Evolutionary conservation across 1,140 invertebrate species (phyloP).

Genomic region (Halyomorpha halys): DNA sequence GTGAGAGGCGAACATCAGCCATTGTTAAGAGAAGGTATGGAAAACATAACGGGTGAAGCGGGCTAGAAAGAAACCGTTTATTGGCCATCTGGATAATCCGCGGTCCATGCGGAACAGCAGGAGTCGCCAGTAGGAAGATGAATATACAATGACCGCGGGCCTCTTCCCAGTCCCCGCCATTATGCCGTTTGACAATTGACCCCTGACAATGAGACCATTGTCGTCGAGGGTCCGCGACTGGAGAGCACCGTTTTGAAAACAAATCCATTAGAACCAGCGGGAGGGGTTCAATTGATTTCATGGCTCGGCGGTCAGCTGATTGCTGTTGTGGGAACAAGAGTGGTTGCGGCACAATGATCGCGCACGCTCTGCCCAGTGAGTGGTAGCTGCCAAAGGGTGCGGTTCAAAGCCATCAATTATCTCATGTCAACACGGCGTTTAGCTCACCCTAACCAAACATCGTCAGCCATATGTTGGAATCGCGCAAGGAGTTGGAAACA

Average conservation of each 20-base stretch:
- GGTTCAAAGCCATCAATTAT: neutral
- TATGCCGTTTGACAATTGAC: neutral
- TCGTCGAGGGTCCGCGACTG: neutral
- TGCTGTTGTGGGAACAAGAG: neutral
- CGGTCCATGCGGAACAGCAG: neutral
- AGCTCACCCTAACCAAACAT: neutral
- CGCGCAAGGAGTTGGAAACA: neutral
- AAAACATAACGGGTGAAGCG: no score
- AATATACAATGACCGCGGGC: neutral
- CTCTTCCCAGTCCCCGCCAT: neutral
- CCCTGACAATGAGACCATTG: neutral
- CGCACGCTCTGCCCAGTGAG: neutral
- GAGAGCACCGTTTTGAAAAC: neutral
- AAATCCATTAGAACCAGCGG: constrained; percentile 1
- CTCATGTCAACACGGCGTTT: neutral
- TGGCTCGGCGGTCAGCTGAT: constrained; percentile 6
- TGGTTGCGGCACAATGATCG: neutral
- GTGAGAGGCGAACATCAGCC: no score
- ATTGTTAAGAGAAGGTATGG: no score
- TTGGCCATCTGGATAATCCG: neutral
- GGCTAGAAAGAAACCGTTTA: no score
- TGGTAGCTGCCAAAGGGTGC: neutral
- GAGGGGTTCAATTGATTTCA: constrained; percentile 5
- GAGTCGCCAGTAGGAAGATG: neutral
- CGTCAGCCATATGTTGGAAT: neutral